Evolutionary conservation across 2,113 vertebrate species (phyloP).

Genomic region (human): GRCh38 chr1:116660001-116660500

Average conservation of each 20-base stretch:
- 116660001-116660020: no score
- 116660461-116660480: background rate
- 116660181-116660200: background rate
- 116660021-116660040: background rate
- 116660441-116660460: no score
- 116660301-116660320: background rate
- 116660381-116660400: no score
- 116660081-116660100: background rate
- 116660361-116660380: no score
- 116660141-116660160: background rate
- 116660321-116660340: background rate
- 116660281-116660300: background rate
- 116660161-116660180: background rate
- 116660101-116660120: background rate
- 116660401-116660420: no score
- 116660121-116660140: background rate
- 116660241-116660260: background rate
- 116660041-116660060: background rate
- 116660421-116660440: no score
- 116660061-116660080: background rate
- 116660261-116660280: background rate
- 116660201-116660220: accelerated
- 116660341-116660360: background rate
- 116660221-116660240: background rate
- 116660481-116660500: background rate